These are phyloP conservation scores for Apogon talboti DNA, from an alignment of 2,797 vertebrate genomes.

Conservation along the genomic window DNA sequence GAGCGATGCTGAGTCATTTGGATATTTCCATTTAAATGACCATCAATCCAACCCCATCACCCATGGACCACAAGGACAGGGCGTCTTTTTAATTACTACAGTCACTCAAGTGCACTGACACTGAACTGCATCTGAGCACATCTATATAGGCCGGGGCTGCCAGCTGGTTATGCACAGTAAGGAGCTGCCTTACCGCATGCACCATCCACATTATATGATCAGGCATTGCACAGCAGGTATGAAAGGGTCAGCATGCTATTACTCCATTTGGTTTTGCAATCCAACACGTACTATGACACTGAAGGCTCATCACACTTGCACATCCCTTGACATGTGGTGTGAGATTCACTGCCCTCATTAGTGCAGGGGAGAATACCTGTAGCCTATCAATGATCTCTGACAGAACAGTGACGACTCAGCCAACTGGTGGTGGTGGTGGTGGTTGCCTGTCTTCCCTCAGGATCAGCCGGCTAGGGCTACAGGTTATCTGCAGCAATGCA, in stretches of 20 bases:
- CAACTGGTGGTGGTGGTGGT: constrained; percentile 32
- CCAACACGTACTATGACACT: constrained; percentile 12
- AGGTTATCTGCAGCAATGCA: constrained; percentile 69
- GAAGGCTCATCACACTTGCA: constrained; percentile 4
- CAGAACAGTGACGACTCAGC: constrained; percentile 45
- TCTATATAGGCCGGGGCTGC: constrained; percentile 38
- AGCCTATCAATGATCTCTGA: constrained; percentile 58
- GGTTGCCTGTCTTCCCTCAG: constrained; percentile 15
- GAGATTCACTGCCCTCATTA: constrained; percentile 47
- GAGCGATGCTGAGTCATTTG: constrained; percentile 39
- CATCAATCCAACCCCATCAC: constrained; percentile 57
- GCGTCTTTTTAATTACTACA: constrained; percentile 58
- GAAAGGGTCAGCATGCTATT: constrained; percentile 36
- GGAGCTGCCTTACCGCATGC: constrained; percentile 59
- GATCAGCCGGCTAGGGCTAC: constrained; percentile 35
- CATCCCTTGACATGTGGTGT: constrained; percentile 23
- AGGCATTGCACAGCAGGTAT: constrained; percentile 50
- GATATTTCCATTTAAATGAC: constrained; percentile 52
- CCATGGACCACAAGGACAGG: constrained; percentile 37
- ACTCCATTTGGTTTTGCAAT: constrained; percentile 12
- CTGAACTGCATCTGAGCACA: constrained; percentile 49
- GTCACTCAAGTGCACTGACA: constrained; percentile 47
- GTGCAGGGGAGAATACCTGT: constrained; percentile 50
- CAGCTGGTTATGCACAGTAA: constrained; percentile 53
- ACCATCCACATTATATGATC: constrained; percentile 37